A percentile compares a stretch with the other conserved stretches of the same genome.
phyloP scores from a whole-genome alignment of 1,140 invertebrate species.

The Drosophila ironensis region DNA sequence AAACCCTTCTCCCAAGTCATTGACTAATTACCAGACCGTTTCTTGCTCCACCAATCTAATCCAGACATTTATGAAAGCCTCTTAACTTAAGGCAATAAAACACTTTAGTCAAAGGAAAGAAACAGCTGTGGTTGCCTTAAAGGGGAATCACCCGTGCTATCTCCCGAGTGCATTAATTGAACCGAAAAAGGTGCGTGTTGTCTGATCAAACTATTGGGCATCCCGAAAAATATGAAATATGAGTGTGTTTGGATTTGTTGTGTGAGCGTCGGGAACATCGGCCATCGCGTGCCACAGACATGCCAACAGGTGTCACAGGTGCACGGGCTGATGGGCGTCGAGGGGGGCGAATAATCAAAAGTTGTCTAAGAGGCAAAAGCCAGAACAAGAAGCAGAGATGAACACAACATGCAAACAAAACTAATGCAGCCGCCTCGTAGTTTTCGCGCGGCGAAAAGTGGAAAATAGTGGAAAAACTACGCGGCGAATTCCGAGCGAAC shows the following conservation, averaged over 20 bases:
- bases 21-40: no score
- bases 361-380: conserved; percentile 30
- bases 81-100: no score
- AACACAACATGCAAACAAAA: conserved; percentile 41
- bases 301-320: conserved; percentile 46
- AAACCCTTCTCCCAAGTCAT: no score
- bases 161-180: neutral
- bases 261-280: neutral
- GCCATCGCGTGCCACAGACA: conserved; percentile 40
- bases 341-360: conserved; percentile 39
- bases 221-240: conserved; percentile 30
- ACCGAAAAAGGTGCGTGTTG: conserved; percentile 5
- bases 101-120: no score
- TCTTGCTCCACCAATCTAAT: no score
- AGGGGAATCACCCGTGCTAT: neutral
- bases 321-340: conserved; percentile 17
- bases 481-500: conserved; percentile 32
- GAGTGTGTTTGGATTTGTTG: conserved; percentile 1
- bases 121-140: neutral
- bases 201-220: conserved; percentile 12
- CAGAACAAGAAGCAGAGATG: conserved; percentile 39
- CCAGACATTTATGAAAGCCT: no score
- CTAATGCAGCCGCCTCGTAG: conserved; percentile 31
- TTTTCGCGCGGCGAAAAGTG: conserved; percentile 22
- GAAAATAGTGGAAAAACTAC: conserved; percentile 15